Percentiles rank a stretch among this genome's conserved stretches.
Conservation (phyloP, 2,888 invertebrate genomes). For the Pegoplata infirma region DNA sequence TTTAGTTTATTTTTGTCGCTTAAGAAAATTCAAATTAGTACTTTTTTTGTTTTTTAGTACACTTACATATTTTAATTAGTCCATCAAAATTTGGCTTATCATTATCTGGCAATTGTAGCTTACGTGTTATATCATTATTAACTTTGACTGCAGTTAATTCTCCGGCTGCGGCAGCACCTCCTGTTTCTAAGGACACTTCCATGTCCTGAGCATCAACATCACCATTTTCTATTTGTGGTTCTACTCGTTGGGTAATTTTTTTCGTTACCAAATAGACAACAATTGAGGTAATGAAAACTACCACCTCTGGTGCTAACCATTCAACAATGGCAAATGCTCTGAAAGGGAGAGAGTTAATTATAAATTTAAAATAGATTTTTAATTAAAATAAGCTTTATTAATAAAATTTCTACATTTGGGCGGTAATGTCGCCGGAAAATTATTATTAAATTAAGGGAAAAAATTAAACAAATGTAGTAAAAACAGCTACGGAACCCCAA, state of each 20-base stretch:
- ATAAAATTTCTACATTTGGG: no score
- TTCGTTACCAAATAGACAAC: conserved; percentile 79
- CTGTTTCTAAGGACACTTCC: conserved; percentile 39
- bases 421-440: no score
- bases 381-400: no score
- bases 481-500: no score
- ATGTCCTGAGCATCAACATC: conserved; percentile 62
- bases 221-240: conserved; percentile 68
- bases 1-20: neutral
- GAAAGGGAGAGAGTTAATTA: no score
- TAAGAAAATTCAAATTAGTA: neutral
- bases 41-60: neutral
- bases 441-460: no score
- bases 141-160: conserved; percentile 16
- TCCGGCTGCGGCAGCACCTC: conserved; percentile 14
- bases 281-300: conserved; percentile 80
- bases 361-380: no score
- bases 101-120: conserved; percentile 65
- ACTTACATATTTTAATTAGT: conserved; percentile 75
- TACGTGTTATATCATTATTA: conserved; percentile 15
- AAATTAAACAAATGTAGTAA: no score
- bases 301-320: conserved; percentile 88
- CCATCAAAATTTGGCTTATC: conserved; percentile 72
- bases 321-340: conserved; percentile 83
- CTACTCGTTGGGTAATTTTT: conserved; percentile 67